phyloP scores from a whole-genome alignment of 1,140 invertebrate genomes.

The Leptoteleia sp. region DNA sequence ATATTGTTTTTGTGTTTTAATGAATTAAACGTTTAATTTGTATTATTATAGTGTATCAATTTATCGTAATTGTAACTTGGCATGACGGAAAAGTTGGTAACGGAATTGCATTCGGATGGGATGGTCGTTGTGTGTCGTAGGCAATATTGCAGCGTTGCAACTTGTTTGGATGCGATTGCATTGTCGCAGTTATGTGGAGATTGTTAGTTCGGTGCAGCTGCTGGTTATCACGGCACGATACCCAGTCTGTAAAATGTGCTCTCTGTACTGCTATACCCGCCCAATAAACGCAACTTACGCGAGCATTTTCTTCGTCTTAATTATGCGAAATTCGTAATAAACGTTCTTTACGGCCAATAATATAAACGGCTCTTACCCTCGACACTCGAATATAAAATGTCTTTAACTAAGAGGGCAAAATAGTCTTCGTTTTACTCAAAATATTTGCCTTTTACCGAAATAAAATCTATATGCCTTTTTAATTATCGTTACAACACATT shows the following conservation, averaged over 20 bases:
- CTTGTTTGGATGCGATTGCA: slow-evolving; percentile 67
- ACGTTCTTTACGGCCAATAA: slow-evolving; percentile 43
- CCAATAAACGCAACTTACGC: slow-evolving; percentile 61
- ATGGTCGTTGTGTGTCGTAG: slow-evolving; percentile 52
- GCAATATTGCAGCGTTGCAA: slow-evolving; percentile 64
- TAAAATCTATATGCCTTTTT: no score
- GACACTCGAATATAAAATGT: background rate
- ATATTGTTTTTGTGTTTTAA: no score
- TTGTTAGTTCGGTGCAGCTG: slow-evolving; percentile 68
- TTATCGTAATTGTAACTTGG: slow-evolving; percentile 46
- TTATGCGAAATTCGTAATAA: slow-evolving; percentile 62
- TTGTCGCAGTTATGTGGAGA: slow-evolving; percentile 67
- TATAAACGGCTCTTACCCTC: slow-evolving; percentile 7
- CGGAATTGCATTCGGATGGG: slow-evolving; percentile 46
- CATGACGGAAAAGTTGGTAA: slow-evolving; percentile 47
- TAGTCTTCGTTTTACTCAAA: no score
- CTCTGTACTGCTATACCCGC: slow-evolving; percentile 38
- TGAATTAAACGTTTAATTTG: background rate
- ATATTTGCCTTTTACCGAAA: no score
- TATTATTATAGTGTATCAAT: slow-evolving; percentile 15
- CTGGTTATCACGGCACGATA: slow-evolving; percentile 67
- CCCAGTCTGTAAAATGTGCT: slow-evolving; percentile 59
- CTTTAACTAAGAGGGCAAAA: background rate
- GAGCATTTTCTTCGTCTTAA: slow-evolving; percentile 66
- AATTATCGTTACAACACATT: no score